phyloP scores from a whole-genome alignment of 2,888 invertebrate species.

The Xiphydria camelus region DNA sequence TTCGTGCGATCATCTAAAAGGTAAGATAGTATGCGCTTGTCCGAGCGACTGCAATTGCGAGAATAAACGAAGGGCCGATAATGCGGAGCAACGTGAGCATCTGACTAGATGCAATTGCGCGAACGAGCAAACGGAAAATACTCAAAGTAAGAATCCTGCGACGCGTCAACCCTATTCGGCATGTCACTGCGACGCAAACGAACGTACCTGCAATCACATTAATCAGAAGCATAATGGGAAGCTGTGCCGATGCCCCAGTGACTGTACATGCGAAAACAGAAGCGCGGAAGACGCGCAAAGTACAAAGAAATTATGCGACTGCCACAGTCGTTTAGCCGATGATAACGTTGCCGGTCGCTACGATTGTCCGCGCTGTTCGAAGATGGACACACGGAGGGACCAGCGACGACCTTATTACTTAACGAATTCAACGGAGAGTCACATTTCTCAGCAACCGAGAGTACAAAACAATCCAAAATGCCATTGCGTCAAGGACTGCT shows the following conservation, averaged over 20 bases:
- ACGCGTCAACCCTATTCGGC: background rate
- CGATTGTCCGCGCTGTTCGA: background rate
- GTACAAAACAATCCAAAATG: slow-evolving; percentile 30
- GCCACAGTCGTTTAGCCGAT: slow-evolving; percentile 9
- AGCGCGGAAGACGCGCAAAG: background rate
- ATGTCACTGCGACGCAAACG: background rate
- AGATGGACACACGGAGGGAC: background rate
- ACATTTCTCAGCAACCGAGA: slow-evolving; percentile 21
- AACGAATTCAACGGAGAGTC: slow-evolving; percentile 3
- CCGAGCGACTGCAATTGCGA: slow-evolving; percentile 34
- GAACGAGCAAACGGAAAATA: background rate
- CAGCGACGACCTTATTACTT: slow-evolving; percentile 16
- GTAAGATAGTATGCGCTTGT: slow-evolving; percentile 15
- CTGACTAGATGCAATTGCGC: background rate
- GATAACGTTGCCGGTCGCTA: slow-evolving; percentile 12
- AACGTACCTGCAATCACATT: background rate
- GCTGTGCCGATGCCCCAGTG: slow-evolving; percentile 25
- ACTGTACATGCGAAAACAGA: slow-evolving; percentile 7
- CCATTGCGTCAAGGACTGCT: slow-evolving; percentile 33
- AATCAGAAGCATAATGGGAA: slow-evolving; percentile 10
- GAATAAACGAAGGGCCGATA: slow-evolving; percentile 14
- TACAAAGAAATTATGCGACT: slow-evolving; percentile 4
- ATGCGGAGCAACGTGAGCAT: background rate
- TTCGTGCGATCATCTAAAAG: slow-evolving; percentile 7
- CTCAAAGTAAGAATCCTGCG: background rate